phyloP scores from a whole-genome alignment of 2,113 vertebrate species.

The Leptobrachium leishanense region DNA sequence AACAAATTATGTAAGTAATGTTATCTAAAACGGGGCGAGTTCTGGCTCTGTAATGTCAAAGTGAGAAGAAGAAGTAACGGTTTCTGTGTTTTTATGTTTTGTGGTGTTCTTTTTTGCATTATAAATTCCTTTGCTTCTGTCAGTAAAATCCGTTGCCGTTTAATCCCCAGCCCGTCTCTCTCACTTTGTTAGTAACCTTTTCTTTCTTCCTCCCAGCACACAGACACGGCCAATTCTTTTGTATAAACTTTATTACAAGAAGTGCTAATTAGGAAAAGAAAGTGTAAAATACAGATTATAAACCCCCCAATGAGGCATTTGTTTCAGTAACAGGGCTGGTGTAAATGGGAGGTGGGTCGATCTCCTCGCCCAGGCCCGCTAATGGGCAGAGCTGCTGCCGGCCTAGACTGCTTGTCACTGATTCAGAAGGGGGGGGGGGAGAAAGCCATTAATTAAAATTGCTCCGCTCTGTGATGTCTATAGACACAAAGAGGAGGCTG shows the following conservation, averaged over 20 bases:
- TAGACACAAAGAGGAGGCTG: conserved; percentile 34
- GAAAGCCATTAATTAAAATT: conserved; percentile 46
- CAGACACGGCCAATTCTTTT: conserved; percentile 13
- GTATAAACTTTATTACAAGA: conserved; percentile 41
- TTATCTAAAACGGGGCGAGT: no score
- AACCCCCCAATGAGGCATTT: conserved; percentile 48
- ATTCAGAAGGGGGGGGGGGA: conserved; percentile 27
- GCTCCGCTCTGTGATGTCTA: conserved; percentile 21
- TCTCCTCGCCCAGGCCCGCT: conserved; percentile 14
- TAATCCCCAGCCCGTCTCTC: no score
- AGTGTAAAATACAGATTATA: conserved; percentile 42
- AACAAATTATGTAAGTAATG: no score
- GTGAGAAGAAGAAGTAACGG: no score
- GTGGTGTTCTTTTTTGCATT: no score
- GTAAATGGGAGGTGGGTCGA: conserved; percentile 29
- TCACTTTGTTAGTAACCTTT: not conserved
- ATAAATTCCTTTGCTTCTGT: no score
- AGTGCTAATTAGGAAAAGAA: conserved; percentile 46
- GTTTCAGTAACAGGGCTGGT: conserved; percentile 46
- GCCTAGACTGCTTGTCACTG: conserved; percentile 33
- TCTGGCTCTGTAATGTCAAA: no score
- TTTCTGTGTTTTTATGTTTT: no score
- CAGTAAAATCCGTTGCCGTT: no score
- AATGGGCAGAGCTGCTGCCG: conserved; percentile 38
- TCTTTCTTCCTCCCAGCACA: not conserved